Evolutionary conservation across 30 jellyfish, hydroid and myxozoan genomes (phyloP).

Genomic region (Mastigias papua): DNA sequence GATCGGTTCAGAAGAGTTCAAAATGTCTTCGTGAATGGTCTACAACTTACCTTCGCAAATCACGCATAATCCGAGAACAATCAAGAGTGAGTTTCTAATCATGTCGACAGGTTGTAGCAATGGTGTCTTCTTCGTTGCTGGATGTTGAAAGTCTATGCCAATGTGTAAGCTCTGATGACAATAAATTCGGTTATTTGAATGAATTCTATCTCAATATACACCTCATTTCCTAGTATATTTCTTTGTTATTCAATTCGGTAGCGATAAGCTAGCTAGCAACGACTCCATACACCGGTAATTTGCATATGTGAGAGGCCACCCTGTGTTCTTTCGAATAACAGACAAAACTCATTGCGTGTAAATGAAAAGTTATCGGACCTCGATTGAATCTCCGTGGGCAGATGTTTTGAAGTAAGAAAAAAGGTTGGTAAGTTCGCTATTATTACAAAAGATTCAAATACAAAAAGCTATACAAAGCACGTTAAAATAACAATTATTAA

Average conservation of each 20-base stretch:
- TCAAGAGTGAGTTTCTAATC: not conserved
- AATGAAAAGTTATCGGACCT: not conserved
- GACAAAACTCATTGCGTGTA: not conserved
- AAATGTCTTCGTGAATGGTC: not conserved
- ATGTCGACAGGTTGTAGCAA: not conserved
- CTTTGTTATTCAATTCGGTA: not conserved
- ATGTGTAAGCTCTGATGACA: not conserved
- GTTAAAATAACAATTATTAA: not conserved
- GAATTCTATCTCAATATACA: no score
- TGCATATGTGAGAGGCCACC: slow-evolving; percentile 14
- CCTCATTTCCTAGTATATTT: no score
- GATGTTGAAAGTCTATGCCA: not conserved
- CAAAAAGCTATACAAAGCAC: not conserved
- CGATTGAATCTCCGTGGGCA: not conserved
- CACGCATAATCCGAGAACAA: not conserved
- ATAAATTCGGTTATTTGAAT: not conserved
- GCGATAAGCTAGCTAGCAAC: not conserved
- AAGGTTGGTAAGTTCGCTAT: not conserved
- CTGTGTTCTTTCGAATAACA: not conserved
- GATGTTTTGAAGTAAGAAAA: not conserved
- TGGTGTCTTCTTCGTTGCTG: not conserved
- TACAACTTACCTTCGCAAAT: not conserved
- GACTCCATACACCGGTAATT: not conserved
- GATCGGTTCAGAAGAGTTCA: no score
- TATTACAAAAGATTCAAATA: not conserved